These are phyloP conservation scores for Cryptotermes secundus DNA, from an alignment of 1,140 invertebrate species.

Conservation along the genomic window DNA sequence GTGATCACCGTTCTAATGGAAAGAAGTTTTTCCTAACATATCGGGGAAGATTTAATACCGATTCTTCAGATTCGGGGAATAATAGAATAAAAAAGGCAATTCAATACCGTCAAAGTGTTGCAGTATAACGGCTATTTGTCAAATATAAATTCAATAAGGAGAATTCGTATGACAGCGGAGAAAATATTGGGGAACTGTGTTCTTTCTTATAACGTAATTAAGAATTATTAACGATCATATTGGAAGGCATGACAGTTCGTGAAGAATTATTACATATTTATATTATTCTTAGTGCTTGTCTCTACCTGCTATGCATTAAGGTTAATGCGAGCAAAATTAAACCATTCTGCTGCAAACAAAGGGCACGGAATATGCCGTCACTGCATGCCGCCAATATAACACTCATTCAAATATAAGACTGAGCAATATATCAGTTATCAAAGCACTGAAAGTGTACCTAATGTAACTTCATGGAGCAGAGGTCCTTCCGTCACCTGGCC, in stretches of 20 bases:
- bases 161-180: neutral
- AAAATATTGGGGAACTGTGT: neutral
- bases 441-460: too few species aligned
- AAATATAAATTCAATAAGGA: constrained; percentile 19
- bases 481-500: too few species aligned
- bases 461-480: too few species aligned
- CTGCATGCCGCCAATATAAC: too few species aligned
- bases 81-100: constrained; percentile 22
- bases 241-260: neutral
- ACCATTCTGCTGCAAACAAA: too few species aligned
- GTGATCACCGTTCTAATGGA: constrained; percentile 7
- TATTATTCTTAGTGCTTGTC: too few species aligned
- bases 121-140: constrained; percentile 5
- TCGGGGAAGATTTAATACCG: constrained; percentile 14
- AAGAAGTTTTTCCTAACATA: neutral
- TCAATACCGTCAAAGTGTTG: neutral
- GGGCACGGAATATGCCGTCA: too few species aligned
- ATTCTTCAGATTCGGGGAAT: constrained; percentile 6
- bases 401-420: too few species aligned
- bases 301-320: too few species aligned
- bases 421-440: too few species aligned
- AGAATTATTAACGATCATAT: neutral
- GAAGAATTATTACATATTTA: too few species aligned
- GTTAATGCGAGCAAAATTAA: too few species aligned
- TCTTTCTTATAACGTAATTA: neutral